These are phyloP conservation scores for Kuschelorhynchus macadamiae DNA, from an alignment of 2,888 invertebrate species.

Conservation along the genomic window DNA sequence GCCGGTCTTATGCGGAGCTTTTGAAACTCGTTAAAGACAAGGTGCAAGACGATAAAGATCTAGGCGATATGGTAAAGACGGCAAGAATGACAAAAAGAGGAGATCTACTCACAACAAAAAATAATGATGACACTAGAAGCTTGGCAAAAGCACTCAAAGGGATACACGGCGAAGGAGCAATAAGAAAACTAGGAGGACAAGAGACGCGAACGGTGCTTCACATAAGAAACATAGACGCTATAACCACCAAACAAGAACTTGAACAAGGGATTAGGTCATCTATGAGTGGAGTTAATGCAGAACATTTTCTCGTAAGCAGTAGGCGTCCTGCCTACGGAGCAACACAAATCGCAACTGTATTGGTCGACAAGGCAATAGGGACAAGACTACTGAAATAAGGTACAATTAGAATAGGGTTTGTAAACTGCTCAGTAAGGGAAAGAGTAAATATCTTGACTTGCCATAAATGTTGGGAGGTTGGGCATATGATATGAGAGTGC, in stretches of 20 bases:
- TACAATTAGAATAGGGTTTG: too few relatives aligned
- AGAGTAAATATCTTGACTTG: too few relatives aligned
- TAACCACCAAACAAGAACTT: constrained; percentile 12
- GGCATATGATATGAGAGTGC: too few relatives aligned
- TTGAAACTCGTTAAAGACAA: background rate
- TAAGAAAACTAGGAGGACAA: background rate
- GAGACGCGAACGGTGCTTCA: background rate
- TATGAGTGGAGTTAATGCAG: too few relatives aligned
- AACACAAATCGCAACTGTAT: too few relatives aligned
- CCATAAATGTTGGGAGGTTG: too few relatives aligned
- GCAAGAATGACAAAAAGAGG: constrained; percentile 8
- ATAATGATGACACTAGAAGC: background rate
- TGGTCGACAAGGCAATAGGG: too few relatives aligned
- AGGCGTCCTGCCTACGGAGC: too few relatives aligned
- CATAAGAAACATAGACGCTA: constrained; percentile 6
- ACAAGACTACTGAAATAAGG: too few relatives aligned
- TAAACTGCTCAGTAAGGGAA: too few relatives aligned
- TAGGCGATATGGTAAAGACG: background rate
- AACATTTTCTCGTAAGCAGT: too few relatives aligned
- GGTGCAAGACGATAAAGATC: background rate
- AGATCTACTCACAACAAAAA: constrained; percentile 3
- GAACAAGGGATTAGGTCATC: too few relatives aligned
- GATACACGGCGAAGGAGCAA: background rate
- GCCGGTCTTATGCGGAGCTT: background rate
- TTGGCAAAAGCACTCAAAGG: constrained; percentile 4